Conservation (phyloP, 2,888 invertebrate genomes). For the Aplocera efformata region DNA sequence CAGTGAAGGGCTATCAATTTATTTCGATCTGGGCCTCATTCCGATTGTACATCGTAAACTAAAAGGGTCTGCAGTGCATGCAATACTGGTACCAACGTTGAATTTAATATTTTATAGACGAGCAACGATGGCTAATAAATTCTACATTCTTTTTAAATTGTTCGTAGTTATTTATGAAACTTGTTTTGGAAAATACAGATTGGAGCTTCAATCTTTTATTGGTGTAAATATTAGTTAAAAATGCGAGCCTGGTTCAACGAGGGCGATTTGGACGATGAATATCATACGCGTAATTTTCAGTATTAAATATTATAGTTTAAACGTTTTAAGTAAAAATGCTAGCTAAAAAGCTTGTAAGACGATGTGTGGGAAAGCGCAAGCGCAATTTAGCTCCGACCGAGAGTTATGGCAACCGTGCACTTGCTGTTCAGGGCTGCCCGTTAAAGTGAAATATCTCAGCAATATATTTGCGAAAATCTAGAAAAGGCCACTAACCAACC, state of each 20-base stretch:
- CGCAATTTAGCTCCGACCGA: constrained; percentile 65
- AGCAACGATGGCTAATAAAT: constrained; percentile 1
- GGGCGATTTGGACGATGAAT: too few relatives aligned
- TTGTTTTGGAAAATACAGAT: too few relatives aligned
- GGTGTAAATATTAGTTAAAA: too few relatives aligned
- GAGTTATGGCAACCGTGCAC: constrained; percentile 70
- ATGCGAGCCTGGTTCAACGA: too few relatives aligned
- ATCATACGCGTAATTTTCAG: too few relatives aligned
- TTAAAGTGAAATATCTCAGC: constrained; percentile 1
- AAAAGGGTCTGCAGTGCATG: constrained; percentile 28
- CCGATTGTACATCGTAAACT: constrained; percentile 40
- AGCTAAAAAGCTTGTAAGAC: constrained; percentile 37
- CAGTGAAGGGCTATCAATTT: constrained; percentile 43
- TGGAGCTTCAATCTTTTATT: too few relatives aligned
- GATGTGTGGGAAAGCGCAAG: constrained; percentile 70
- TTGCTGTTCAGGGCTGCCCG: constrained; percentile 51
- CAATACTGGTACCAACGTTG: constrained; percentile 16
- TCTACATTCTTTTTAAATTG: constrained; percentile 14
- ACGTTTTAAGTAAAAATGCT: too few relatives aligned
- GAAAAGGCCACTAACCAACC: constrained; percentile 32
- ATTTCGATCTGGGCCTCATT: constrained; percentile 41
- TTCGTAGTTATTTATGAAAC: too few relatives aligned
- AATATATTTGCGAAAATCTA: constrained; percentile 25
- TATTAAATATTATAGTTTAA: too few relatives aligned
- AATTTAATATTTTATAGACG: constrained; percentile 11